Percentiles rank a stretch among this genome's conserved stretches.
phyloP scores from a whole-genome alignment of 2,888 invertebrate species.

The Hetaerina titia region DNA sequence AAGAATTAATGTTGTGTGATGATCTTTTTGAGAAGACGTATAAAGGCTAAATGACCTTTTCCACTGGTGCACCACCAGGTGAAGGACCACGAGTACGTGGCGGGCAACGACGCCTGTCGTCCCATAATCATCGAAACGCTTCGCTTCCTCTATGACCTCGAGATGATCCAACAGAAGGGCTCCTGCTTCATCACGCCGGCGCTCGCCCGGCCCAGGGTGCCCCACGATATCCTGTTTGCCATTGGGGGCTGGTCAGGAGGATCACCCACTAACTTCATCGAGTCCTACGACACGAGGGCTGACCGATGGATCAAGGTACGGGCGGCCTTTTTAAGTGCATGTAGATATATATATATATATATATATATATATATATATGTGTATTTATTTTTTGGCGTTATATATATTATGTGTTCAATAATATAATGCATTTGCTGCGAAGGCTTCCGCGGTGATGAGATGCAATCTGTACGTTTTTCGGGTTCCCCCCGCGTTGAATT shows the following conservation, averaged over 20 bases:
- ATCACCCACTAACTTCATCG: constrained; percentile 86
- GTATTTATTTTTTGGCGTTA: no score
- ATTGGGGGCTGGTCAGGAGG: constrained; percentile 89
- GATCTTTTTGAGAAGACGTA: no score
- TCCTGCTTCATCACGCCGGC: constrained; percentile 92
- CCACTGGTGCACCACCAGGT: constrained; percentile 75
- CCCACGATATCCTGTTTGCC: constrained; percentile 93
- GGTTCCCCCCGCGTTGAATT: no score
- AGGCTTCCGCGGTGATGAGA: no score
- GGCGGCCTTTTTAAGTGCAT: no score
- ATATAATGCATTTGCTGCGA: no score
- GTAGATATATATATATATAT: no score
- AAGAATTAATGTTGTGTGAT: no score
- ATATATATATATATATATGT: no score
- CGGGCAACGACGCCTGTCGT: constrained; percentile 89
- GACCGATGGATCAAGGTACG: constrained; percentile 91
- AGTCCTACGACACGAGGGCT: constrained; percentile 93
- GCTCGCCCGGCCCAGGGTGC: constrained; percentile 86
- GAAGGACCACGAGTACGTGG: constrained; percentile 92
- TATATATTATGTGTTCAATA: no score
- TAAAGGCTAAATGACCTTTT: no score
- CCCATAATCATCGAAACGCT: constrained; percentile 94
- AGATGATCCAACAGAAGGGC: constrained; percentile 89
- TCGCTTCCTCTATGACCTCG: constrained; percentile 94
- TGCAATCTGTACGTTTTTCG: no score